Base-by-base conservation (phyloP, 2,797 vertebrate species). In the Serranus cabrilla region DNA sequence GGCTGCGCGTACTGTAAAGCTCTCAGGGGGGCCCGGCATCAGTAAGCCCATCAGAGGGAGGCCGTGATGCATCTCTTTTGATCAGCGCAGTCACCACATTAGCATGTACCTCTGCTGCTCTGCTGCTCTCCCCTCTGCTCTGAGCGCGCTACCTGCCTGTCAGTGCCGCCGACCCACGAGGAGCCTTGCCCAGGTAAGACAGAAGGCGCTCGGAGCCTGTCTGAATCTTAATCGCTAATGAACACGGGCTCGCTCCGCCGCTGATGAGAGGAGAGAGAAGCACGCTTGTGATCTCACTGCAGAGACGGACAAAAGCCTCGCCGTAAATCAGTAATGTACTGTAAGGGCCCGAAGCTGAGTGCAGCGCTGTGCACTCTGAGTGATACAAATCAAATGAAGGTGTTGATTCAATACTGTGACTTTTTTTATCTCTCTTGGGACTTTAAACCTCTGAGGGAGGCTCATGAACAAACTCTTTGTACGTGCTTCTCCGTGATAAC, bases 61-160 rank as follows among this genome's bases (percentile, higher is more conserved):
- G 59, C 79, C 0, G 31, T n/a, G 80, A 71, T 78, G 85, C 74
- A 37, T 64, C 75, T 83, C 91, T 89, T 94, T 93, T 92, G 88
- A 93, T 94, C 89, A 87, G 76, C 11, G 1, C 65, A 21, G 62
- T 59, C 21, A 27, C 72, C 51, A n/a, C 82, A 90, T 93, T 91
- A 91, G 84, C 90, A 92, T 91, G 82, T 87, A 88, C 59, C 81
- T 76, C 77, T 60, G 68, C 51, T 34, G 25, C 73, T 73, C 76
- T 25, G 25, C 56, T 13, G 37, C 71, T 51, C 66, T 39, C 62
- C 51, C 57, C 17, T 34, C 49, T 37, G 8, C 63, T 73, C 54
- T 3, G 57, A 43, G 39, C 37, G 6, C 71, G 68, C 85, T 82
- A 80, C 77, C 86, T 85, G 88, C 80, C 83, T 73, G 80, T 90